A percentile compares a stretch with the other conserved stretches of the same genome.
Evolutionary conservation across 2,888 invertebrate genomes (phyloP).

Genomic region (Caenorhabditis sulstoni): DNA sequence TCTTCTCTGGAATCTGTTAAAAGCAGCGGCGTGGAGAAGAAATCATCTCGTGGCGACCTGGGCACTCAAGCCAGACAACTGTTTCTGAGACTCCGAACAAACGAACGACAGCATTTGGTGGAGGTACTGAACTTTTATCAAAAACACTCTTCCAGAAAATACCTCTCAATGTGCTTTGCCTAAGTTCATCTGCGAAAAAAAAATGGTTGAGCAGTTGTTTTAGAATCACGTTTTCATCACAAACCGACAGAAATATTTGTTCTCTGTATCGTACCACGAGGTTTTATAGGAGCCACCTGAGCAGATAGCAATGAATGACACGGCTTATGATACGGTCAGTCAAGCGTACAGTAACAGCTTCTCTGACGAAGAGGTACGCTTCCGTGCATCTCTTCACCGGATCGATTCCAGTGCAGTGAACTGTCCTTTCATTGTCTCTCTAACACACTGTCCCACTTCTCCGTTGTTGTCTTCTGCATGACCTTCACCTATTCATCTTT

Average conservation of each 20-base stretch:
- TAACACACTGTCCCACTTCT: neutral
- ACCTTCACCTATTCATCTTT: slow-evolving; percentile 14
- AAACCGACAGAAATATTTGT: neutral
- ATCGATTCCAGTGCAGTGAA: slow-evolving; percentile 26
- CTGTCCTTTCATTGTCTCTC: slow-evolving; percentile 11
- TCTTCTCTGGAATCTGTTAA: slow-evolving; percentile 68
- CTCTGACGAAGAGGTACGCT: slow-evolving; percentile 67
- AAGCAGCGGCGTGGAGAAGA: slow-evolving; percentile 55
- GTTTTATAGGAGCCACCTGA: slow-evolving; percentile 61
- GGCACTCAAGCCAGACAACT: slow-evolving; percentile 58
- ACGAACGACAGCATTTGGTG: slow-evolving; percentile 65
- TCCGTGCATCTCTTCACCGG: slow-evolving; percentile 49
- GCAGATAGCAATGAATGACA: slow-evolving; percentile 58
- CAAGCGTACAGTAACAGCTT: slow-evolving; percentile 70
- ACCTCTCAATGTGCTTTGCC: slow-evolving; percentile 16
- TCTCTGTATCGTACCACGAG: slow-evolving; percentile 14
- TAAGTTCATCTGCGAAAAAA: neutral
- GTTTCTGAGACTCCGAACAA: slow-evolving; percentile 53
- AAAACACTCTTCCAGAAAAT: neutral
- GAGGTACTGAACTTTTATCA: slow-evolving; percentile 54
- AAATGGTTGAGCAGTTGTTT: no score
- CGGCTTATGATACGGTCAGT: slow-evolving; percentile 61
- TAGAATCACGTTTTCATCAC: neutral
- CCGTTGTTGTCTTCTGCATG: slow-evolving; percentile 36
- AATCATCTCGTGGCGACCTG: slow-evolving; percentile 46